These are phyloP conservation scores for Hypotaenidia philippensis DNA, from an alignment of 2,797 vertebrate genomes.

Conservation along the genomic window DNA sequence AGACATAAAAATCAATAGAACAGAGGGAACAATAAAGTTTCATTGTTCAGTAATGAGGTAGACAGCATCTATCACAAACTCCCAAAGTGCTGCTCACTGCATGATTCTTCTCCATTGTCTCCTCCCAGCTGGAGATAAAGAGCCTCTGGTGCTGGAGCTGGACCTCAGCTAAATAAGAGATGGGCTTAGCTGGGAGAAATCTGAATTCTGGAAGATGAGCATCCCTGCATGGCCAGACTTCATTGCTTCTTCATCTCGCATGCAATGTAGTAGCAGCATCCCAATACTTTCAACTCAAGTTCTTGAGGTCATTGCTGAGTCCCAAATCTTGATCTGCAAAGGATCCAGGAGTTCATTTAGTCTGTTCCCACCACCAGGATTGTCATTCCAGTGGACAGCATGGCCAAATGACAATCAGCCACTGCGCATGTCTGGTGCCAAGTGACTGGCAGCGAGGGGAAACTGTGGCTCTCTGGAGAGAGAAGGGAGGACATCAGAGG, in stretches of 20 bases:
- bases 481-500: not conserved
- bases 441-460: too few relatives aligned
- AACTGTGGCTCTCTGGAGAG: not conserved
- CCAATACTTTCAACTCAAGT: not conserved
- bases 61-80: conserved; percentile 60
- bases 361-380: accelerated
- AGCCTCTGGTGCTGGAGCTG: not conserved
- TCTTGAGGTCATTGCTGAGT: not conserved
- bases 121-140: not conserved
- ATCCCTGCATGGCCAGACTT: not conserved
- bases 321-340: not conserved
- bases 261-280: not conserved
- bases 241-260: not conserved
- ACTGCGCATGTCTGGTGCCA: not conserved
- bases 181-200: not conserved
- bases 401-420: accelerated
- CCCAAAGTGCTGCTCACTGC: conserved; percentile 61
- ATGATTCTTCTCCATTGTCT: conserved; percentile 40
- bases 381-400: accelerated
- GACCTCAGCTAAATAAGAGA: not conserved
- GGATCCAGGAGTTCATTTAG: not conserved
- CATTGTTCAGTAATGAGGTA: conserved; percentile 68
- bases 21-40: conserved; percentile 71
- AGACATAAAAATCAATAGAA: conserved; percentile 76
- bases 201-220: not conserved